Evolutionary conservation across 2,113 vertebrate species (phyloP), one percentile per base, ranked within the genome.

Genomic region (Smithornis capensis): DNA sequence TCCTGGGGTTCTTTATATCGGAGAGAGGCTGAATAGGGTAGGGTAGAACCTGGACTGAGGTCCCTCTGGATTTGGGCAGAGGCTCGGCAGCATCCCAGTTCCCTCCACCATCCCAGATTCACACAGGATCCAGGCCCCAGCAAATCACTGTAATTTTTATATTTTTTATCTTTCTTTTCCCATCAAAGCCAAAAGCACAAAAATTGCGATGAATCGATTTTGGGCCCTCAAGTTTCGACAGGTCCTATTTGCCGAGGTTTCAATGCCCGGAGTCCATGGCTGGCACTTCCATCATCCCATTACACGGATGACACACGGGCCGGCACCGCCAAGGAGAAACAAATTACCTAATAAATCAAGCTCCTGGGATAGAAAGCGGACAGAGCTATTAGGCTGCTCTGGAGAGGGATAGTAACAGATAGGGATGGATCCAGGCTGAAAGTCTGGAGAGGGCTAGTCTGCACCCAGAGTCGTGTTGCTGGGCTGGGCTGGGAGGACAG

Each of bases 261-360:
- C 97, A 96, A 97, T 94, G 97, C 93, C 95, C 52, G 85, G 75
- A 73, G 96, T 97, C 98, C 96, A 90, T 69, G 87, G 96, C 98
- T 73, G 19, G 53, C 87, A 15, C 97, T 96, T 98, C 98, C 98
- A 98, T 98, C 98, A 98, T 98, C 97, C 98, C 94, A 98, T 99
- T 98, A 98, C 97, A 90, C 62, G 94, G 98, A 89, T 96, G 96
- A 86, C 97, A 97, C 96, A 96, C 80, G 87, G 88, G 96, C 96
- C 97, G 96, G 98, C 97, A 90, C 97, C 96, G 98, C 97, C 94
- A 98, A 98, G 98, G 95, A 97, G 96, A 94, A 97, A 96, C 98
- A 98, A 98, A 99, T 99, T 98, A 98, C 98, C 98, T 99, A 98
- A 98, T 98, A 98, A 98, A 99, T 99, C 98, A 99, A 89, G 19